Evolutionary conservation across 2,113 vertebrate species (phyloP).

Genomic region (Nerophis lumbriciformis): DNA sequence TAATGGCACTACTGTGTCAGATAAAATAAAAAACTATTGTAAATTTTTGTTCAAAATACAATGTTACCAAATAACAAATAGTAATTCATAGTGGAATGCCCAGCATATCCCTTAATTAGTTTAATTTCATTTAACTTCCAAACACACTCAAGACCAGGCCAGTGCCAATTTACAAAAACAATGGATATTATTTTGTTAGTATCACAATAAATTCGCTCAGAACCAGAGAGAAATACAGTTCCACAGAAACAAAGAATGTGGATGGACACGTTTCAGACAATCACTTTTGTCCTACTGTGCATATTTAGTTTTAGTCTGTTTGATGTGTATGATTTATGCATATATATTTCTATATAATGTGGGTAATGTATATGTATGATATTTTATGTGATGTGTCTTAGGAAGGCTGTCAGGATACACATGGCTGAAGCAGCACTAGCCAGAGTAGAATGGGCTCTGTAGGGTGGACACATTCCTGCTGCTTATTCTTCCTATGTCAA

Average conservation of each 20-base stretch:
- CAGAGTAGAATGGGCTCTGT: slow-evolving; percentile 7
- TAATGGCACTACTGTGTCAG: no score
- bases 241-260: slow-evolving; percentile 40
- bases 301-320: slow-evolving; percentile 34
- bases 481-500: slow-evolving; percentile 1
- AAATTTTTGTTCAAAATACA: no score
- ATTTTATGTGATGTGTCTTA: not conserved
- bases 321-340: slow-evolving; percentile 7
- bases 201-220: slow-evolving; percentile 48
- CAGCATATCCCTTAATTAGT: slow-evolving; percentile 1
- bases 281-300: slow-evolving; percentile 54
- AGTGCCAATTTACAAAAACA: slow-evolving; percentile 43
- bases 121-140: slow-evolving; percentile 44
- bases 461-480: slow-evolving; percentile 3
- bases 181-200: slow-evolving; percentile 56
- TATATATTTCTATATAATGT: no score
- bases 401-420: slow-evolving; percentile 30
- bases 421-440: slow-evolving; percentile 15
- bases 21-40: no score
- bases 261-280: slow-evolving; percentile 46
- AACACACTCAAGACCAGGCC: slow-evolving; percentile 33
- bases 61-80: not conserved
- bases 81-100: not conserved
- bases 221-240: slow-evolving; percentile 28
- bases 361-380: no score